These are phyloP conservation scores for Linepithema humile DNA, from an alignment of 1,140 invertebrate genomes.

Conservation along the genomic window DNA sequence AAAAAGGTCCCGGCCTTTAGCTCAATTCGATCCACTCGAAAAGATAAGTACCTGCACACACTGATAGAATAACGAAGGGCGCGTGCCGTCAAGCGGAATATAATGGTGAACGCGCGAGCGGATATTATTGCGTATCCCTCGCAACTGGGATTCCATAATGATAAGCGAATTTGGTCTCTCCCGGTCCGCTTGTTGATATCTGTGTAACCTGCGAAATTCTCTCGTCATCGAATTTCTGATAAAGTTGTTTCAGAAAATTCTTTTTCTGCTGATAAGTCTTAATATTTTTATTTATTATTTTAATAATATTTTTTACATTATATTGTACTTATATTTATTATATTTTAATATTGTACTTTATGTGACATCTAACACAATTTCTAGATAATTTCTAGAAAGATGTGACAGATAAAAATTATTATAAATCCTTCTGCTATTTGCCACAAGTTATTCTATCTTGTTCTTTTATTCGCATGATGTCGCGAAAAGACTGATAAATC, in stretches of 20 bases:
- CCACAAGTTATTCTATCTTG: conserved; percentile 2
- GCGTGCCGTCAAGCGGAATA: neutral
- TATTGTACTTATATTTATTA: no score
- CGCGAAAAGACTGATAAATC: conserved; percentile 6
- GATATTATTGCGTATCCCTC: conserved; percentile 16
- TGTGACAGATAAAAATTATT: neutral
- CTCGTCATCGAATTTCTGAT: neutral
- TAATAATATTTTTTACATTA: neutral
- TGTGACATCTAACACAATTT: no score
- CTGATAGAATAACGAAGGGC: conserved; percentile 44
- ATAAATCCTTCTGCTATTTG: neutral
- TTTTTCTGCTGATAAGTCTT: neutral
- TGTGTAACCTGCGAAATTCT: neutral
- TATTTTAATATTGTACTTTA: no score
- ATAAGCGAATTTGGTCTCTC: neutral
- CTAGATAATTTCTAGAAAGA: conserved; percentile 7
- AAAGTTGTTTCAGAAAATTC: neutral
- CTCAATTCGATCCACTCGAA: conserved; percentile 5
- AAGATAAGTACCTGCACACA: neutral
- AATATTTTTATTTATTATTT: neutral
- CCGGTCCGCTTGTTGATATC: neutral
- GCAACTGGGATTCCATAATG: neutral
- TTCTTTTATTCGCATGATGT: conserved; percentile 10
- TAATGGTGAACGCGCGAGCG: neutral
- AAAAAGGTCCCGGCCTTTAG: conserved; percentile 26